Percentiles rank a stretch among this genome's conserved stretches.
phyloP scores from a whole-genome alignment of 2,888 invertebrate species.

The Tachystola acroxantha region DNA sequence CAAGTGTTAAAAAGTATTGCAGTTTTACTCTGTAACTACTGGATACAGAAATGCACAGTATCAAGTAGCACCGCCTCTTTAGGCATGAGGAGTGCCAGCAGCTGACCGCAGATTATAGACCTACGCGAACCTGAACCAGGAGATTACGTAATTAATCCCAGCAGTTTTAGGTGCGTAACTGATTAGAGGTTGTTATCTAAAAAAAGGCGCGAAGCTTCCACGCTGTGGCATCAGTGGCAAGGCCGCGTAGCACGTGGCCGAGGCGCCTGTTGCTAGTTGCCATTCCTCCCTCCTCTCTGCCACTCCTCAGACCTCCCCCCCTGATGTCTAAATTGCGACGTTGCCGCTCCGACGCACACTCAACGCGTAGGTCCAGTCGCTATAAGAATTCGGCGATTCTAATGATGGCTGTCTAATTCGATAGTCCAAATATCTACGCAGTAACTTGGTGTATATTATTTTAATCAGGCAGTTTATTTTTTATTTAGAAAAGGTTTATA shows the following conservation, averaged over 20 bases:
- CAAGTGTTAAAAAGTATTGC: too few relatives aligned
- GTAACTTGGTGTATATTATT: too few relatives aligned
- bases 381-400: slow-evolving; percentile 46
- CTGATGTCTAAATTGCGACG: slow-evolving; percentile 37
- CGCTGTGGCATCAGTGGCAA: slow-evolving; percentile 51
- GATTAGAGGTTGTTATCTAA: slow-evolving; percentile 55
- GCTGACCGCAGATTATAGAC: slow-evolving; percentile 1
- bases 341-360: slow-evolving; percentile 53
- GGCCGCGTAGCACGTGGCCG: slow-evolving; percentile 67
- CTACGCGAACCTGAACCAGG: background rate
- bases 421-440: too few relatives aligned
- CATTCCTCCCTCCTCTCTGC: slow-evolving; percentile 23
- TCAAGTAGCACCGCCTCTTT: too few relatives aligned
- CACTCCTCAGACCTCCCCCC: slow-evolving; percentile 22
- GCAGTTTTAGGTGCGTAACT: slow-evolving; percentile 29
- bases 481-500: too few relatives aligned
- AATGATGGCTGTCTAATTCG: slow-evolving; percentile 18
- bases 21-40: too few relatives aligned
- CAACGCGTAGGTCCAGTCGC: slow-evolving; percentile 25
- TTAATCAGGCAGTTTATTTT: too few relatives aligned
- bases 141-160: slow-evolving; percentile 27
- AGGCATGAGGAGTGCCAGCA: too few relatives aligned
- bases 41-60: too few relatives aligned
- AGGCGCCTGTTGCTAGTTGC: slow-evolving; percentile 63
- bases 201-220: slow-evolving; percentile 70